Conservation (phyloP, 2,113 vertebrate species). For the Macquaria ambigua region DNA sequence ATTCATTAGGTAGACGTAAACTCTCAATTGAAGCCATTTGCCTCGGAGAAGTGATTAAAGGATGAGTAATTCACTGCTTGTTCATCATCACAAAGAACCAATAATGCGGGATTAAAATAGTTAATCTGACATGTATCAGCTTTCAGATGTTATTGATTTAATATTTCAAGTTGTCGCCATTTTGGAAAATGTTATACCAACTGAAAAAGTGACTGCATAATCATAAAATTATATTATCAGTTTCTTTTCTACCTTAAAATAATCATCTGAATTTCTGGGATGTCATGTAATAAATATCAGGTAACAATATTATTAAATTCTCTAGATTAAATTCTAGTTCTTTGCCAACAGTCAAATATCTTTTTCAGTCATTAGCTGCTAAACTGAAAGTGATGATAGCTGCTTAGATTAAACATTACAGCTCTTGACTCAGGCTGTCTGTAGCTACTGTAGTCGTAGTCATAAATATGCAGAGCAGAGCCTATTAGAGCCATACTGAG, state of each 20-base stretch:
- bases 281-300: background rate
- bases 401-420: constrained; percentile 24
- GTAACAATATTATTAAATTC: background rate
- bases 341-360: background rate
- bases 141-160: constrained; percentile 17
- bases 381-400: background rate
- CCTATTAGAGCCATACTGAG: constrained; percentile 4
- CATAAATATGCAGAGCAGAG: constrained; percentile 33
- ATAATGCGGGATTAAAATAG: constrained; percentile 29
- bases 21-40: constrained; percentile 38
- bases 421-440: constrained; percentile 10
- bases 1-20: constrained; percentile 39
- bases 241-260: background rate
- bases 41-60: constrained; percentile 32
- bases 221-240: background rate
- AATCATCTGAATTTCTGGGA: background rate
- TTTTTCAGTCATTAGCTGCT: background rate
- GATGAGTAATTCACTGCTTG: constrained; percentile 25
- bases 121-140: constrained; percentile 15
- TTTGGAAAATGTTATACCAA: background rate
- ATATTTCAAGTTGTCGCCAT: background rate
- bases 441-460: background rate
- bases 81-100: constrained; percentile 29
- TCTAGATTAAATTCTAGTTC: background rate
- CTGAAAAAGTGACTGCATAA: background rate